phyloP scores from a whole-genome alignment of 2,888 invertebrate genomes.

The Polymixis lichenea region DNA sequence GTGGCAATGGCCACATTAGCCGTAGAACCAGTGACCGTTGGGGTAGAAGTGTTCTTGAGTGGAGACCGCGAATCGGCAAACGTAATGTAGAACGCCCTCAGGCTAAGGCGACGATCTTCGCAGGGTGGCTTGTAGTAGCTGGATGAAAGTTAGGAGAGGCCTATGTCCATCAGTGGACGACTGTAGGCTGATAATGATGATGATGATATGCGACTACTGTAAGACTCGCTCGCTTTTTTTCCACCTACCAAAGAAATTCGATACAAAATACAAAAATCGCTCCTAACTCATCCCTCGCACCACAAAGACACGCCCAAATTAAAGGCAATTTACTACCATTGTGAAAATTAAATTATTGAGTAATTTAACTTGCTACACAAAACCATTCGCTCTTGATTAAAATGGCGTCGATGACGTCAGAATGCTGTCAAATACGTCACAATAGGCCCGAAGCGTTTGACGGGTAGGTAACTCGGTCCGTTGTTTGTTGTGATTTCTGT shows the following conservation, averaged over 20 bases:
- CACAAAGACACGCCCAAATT: conserved; percentile 48
- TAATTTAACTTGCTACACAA: conserved; percentile 37
- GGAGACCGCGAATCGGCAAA: no score
- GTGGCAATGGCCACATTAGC: no score
- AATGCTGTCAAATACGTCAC: conserved; percentile 30
- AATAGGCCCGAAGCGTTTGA: conserved; percentile 13
- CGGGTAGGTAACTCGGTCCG: neutral
- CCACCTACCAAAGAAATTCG: neutral
- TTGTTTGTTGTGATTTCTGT: neutral
- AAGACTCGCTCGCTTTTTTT: no score
- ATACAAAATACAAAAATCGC: conserved; percentile 18
- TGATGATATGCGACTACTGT: no score
- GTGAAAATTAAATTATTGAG: conserved; percentile 63
- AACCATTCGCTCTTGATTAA: conserved; percentile 48
- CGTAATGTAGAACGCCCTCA: no score
- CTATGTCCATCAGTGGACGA: no score
- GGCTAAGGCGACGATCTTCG: no score
- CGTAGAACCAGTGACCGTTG: no score
- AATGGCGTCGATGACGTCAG: conserved; percentile 32
- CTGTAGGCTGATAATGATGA: no score
- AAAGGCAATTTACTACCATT: conserved; percentile 54
- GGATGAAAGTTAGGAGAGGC: no score
- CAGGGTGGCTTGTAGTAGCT: no score
- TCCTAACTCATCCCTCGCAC: conserved; percentile 5
- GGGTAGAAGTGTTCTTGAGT: no score